Conservation (phyloP, 2,888 invertebrate genomes). For the Scaptomyza cyrtandrae region DNA sequence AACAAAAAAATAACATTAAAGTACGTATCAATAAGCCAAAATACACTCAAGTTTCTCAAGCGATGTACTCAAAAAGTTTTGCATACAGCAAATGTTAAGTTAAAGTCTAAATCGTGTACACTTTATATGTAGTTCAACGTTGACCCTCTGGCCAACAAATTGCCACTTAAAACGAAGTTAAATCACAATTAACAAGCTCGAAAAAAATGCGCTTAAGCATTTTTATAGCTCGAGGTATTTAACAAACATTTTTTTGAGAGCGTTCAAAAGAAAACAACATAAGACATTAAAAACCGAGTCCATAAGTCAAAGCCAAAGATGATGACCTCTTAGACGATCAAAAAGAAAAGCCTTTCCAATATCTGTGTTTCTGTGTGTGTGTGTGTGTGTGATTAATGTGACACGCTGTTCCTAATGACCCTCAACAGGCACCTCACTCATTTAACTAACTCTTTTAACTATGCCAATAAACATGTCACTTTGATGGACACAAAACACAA, state of each 20-base stretch:
- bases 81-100: slow-evolving; percentile 17
- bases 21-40: neutral
- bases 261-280: slow-evolving; percentile 3
- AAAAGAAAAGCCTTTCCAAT: slow-evolving; percentile 44
- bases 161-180: slow-evolving; percentile 53
- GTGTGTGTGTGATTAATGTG: slow-evolving; percentile 50
- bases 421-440: slow-evolving; percentile 27
- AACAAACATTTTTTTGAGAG: slow-evolving; percentile 7
- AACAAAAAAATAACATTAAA: neutral
- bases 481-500: slow-evolving; percentile 33
- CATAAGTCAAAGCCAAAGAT: slow-evolving; percentile 34
- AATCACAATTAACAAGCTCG: slow-evolving; percentile 54
- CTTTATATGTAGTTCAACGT: slow-evolving; percentile 7
- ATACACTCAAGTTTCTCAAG: slow-evolving; percentile 8
- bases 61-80: slow-evolving; percentile 17
- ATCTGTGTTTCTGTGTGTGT: neutral
- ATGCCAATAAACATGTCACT: slow-evolving; percentile 63
- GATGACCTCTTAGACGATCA: slow-evolving; percentile 49
- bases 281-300: slow-evolving; percentile 22
- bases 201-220: slow-evolving; percentile 38
- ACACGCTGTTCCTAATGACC: slow-evolving; percentile 56
- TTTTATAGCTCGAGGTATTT: slow-evolving; percentile 28
- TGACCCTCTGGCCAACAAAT: slow-evolving; percentile 40
- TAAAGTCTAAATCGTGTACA: slow-evolving; percentile 50
- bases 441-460: slow-evolving; percentile 33